Base-by-base conservation (phyloP, 2,113 vertebrate species). In the Hemiprocne comata region DNA sequence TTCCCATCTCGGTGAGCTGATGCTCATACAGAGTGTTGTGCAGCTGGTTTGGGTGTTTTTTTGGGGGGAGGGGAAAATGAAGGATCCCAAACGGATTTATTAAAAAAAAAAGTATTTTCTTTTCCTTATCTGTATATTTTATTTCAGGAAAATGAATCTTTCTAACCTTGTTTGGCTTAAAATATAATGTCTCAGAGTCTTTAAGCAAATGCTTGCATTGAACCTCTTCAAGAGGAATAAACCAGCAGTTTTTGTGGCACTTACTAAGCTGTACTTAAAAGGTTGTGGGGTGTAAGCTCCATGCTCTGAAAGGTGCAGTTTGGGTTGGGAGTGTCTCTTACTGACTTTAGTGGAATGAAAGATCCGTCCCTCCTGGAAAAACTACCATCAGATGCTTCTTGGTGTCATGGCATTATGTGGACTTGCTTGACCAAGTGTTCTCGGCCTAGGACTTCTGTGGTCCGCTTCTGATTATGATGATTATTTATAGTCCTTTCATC, bases 401-500 rank as follows among this genome's bases (percentile, higher is more conserved):
- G 42, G 12, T 75, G 21, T 61, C 65, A 21, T 31, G 62, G 34
- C 33, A 28, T 85, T 69, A 61, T 46, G 23, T 71, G 53, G 18
- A 23, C 21, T 79, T 48, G 25, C 54, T 79, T 91, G 50, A 69
- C 57, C 0, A 14, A 85, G 34, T 51, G 20, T 82, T 89, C 58
- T 70, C 1, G 2, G 66, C 55, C 26, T 82, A 46, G 64, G 60
- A 54, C 18, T 53, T 88, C 24, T 60, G 81, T 20, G 53, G 60
- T 51, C 29, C 3, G 1, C 40, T 92, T 65, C 42, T 82, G 42
- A 61, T 87, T 13, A 23, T 50, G 23, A 6, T 65, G 74, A 40
- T 89, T 91, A 89, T 94, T 91, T 93, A 76, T 87, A 91, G 81
- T 29, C 17, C 74, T 92, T 91, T 92, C 53, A 69, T 89, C 53